phyloP scores from a whole-genome alignment of 2,797 vertebrate species.

The Poecilia wingei region DNA sequence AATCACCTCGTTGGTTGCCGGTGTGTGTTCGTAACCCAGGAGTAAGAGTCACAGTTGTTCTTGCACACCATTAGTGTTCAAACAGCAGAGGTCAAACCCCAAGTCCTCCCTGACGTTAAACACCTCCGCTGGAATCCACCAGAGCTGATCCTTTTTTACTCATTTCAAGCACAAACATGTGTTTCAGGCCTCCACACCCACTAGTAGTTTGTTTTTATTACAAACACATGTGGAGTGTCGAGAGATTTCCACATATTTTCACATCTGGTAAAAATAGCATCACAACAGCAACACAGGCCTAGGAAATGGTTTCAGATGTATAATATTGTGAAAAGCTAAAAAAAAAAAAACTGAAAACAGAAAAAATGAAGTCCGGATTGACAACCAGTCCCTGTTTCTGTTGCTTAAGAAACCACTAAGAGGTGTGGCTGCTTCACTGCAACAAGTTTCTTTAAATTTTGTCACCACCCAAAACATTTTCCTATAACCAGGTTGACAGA shows the following conservation, averaged over 20 bases:
- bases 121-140: not conserved
- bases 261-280: not conserved
- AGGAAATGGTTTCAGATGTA: not conserved
- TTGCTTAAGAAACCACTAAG: not conserved
- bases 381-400: not conserved
- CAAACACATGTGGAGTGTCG: not conserved
- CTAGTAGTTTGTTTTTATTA: not conserved
- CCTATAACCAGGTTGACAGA: not conserved
- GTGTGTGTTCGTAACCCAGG: not conserved
- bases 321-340: not conserved
- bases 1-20: not conserved
- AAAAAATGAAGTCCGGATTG: not conserved
- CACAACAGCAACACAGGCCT: not conserved
- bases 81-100: not conserved
- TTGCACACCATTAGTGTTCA: not conserved
- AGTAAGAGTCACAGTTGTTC: not conserved
- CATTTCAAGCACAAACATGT: not conserved
- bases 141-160: not conserved
- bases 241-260: not conserved
- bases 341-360: not conserved
- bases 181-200: not conserved
- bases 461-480: not conserved
- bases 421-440: not conserved
- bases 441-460: not conserved
- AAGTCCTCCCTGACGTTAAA: constrained; percentile 3